Evolutionary conservation across 2,113 vertebrate species (phyloP).

Genomic region (Urocolius indicus): DNA sequence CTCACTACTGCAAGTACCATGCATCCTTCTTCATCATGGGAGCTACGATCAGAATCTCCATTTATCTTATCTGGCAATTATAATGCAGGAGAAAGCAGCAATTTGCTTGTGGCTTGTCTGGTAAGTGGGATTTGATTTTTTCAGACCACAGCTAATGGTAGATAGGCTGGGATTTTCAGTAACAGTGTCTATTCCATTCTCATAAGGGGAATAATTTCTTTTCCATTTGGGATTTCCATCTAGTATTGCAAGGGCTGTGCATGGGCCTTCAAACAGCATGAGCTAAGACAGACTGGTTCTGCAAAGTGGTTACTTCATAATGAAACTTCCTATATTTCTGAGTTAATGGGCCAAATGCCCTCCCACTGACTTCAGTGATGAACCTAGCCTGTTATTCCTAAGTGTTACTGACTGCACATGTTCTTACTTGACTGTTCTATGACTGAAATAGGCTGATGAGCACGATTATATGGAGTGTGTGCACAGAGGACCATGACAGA

Average conservation of each 20-base stretch:
- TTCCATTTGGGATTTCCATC: background rate
- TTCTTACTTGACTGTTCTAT: background rate
- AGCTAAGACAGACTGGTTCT: background rate
- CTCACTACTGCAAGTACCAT: no score
- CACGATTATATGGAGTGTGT: background rate
- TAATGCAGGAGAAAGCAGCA: background rate
- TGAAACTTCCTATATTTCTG: background rate
- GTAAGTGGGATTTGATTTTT: background rate
- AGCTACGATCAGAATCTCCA: background rate
- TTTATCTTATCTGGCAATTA: background rate
- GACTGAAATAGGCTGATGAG: background rate
- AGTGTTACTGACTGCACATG: background rate
- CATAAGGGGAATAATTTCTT: background rate
- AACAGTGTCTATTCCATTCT: background rate
- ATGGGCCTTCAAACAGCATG: background rate
- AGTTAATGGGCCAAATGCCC: background rate
- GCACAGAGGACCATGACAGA: background rate
- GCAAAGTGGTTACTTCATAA: background rate
- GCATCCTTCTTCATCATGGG: background rate
- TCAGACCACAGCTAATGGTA: rapidly evolving
- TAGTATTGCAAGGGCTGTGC: rapidly evolving
- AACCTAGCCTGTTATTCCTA: background rate
- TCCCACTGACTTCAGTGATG: background rate
- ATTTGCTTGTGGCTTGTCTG: background rate
- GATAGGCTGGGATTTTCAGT: background rate